A percentile compares a stretch with the other conserved stretches of the same genome.
Conservation (phyloP, 2,113 vertebrate genomes). For the Gasterosteus nipponicus region DNA sequence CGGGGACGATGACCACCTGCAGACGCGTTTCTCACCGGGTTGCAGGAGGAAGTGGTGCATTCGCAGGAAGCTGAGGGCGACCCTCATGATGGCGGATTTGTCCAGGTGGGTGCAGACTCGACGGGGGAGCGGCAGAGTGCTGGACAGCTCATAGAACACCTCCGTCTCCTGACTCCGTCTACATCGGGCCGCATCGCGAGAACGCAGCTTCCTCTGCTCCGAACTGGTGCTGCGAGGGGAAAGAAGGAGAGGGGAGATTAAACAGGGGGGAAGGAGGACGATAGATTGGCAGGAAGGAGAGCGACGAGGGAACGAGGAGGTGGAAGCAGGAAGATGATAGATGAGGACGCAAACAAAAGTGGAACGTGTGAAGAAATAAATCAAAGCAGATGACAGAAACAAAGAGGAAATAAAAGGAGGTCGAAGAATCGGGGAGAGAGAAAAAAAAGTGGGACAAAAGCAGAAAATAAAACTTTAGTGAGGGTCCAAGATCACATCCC, state of each 20-base stretch:
- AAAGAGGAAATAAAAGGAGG: not conserved
- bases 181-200: slow-evolving; percentile 88
- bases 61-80: slow-evolving; percentile 89
- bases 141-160: slow-evolving; percentile 89
- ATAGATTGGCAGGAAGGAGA: too few species aligned
- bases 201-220: slow-evolving; percentile 89
- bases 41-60: slow-evolving; percentile 80
- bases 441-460: not conserved
- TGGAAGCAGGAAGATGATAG: too few species aligned
- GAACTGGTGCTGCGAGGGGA: slow-evolving; percentile 79
- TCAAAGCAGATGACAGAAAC: too few species aligned
- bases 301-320: not conserved
- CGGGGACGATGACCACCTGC: not conserved
- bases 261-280: not conserved
- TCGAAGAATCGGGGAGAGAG: not conserved
- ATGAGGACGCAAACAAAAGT: too few species aligned
- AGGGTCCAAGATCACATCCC: too few species aligned
- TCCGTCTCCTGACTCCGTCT: slow-evolving; percentile 90
- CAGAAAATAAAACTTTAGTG: not conserved
- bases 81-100: slow-evolving; percentile 92
- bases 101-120: slow-evolving; percentile 88
- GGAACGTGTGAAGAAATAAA: not conserved
- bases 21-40: slow-evolving; percentile 66
- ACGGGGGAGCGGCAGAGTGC: slow-evolving; percentile 86
- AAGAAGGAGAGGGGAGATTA: not conserved